Conservation (phyloP, 2,888 invertebrate genomes). For the Polydrusus pterygomalis region DNA sequence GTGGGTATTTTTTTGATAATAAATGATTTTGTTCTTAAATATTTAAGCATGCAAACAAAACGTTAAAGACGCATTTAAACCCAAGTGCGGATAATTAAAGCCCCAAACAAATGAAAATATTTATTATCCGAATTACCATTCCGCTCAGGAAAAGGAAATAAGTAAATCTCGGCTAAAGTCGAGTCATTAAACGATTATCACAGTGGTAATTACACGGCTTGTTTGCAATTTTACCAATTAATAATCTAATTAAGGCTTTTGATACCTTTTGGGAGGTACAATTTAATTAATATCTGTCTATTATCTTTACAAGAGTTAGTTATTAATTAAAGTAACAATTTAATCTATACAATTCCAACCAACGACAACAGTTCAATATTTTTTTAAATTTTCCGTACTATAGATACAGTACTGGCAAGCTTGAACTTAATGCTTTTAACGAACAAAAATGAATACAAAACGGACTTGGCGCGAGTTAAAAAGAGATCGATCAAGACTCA, state of each 20-base stretch:
- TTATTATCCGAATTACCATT: conserved; percentile 14
- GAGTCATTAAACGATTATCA: conserved; percentile 31
- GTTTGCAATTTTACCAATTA: conserved; percentile 28
- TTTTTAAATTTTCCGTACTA: too few species aligned
- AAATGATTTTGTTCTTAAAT: too few species aligned
- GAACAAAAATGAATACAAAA: too few species aligned
- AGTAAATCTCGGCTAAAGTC: conserved; percentile 33
- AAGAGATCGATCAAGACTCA: too few species aligned
- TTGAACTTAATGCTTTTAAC: too few species aligned
- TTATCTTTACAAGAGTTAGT: conserved; percentile 5
- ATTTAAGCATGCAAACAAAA: not conserved
- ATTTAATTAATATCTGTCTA: conserved; percentile 18
- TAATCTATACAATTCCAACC: too few species aligned
- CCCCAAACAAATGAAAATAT: conserved; percentile 19
- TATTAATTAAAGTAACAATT: not conserved
- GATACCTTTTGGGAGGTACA: conserved; percentile 10
- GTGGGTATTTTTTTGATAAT: too few species aligned
- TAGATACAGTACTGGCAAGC: too few species aligned
- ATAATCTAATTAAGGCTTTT: conserved; percentile 29
- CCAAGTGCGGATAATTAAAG: conserved; percentile 3
- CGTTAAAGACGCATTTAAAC: not conserved
- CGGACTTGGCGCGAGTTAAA: too few species aligned
- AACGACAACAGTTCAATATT: too few species aligned
- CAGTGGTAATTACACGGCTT: conserved; percentile 26
- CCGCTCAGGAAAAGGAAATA: conserved; percentile 31